Base-by-base conservation (phyloP, 2,888 invertebrate species). In the Papilio demoleus region DNA sequence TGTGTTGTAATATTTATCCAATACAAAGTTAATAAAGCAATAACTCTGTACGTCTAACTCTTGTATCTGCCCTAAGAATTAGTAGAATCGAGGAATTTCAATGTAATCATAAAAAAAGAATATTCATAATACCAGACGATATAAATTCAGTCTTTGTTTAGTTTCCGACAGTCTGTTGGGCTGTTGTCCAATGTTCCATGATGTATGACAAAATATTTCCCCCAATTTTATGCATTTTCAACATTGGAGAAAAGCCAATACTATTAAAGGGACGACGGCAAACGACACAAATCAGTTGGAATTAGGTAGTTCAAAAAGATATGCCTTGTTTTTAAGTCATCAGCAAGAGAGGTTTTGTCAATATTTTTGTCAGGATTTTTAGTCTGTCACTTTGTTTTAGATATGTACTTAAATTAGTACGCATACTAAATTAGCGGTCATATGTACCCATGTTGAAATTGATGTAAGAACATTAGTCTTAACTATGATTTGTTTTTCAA, bases 201-300 rank as follows among this genome's bases (percentile, higher is more conserved):
- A 53, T 27, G 24, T 19, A 50, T 24, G 11, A 50, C 50, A 50
- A 14, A 24, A 50, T 27, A 24, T 50, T 50, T 14, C 50, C 53
- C 50, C 8, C 27, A 24, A 53, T 22, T 14, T 53, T 53, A n/a
- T 27, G 27, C 24, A 53, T 53, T 27, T 53, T 53, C 53, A 27
- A 53, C 53, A 27, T 53, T 53, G 53, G 53, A 53, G 27, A 53
- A 8, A 53, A 53, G 53, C 53, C 53, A 53, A 53, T 45, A 53
- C n/a, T 8, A n/a, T 53, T 14, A 24, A 53, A 45, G 2, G n/a
- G 5, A 47, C 11, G 45, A 40, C 40, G 45, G 17, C 47, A 5
- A 22, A 22, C 22, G 5, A 4, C 22, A 12, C 24, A 14, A 24
- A 2, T 50, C 24, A 24, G 50, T 4, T 14, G 24, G 24, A n/a